Base-by-base conservation (phyloP, 2,888 invertebrate genomes). In the Stramonita haemastoma region DNA sequence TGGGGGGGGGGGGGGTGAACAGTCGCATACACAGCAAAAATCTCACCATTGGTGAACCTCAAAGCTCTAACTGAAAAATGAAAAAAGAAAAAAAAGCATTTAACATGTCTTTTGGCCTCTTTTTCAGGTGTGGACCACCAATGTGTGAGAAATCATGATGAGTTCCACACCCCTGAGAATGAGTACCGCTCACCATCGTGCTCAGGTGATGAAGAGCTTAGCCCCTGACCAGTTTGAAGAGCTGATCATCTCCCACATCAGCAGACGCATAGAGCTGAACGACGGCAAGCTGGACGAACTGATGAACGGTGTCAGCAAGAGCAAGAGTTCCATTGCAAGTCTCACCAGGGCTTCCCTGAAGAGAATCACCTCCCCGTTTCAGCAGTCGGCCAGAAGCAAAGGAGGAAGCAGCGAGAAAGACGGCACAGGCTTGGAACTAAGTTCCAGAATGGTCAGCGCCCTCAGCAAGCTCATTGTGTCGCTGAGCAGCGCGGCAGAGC, bases 141-240 rank as follows among this genome's bases (percentile, higher is more conserved):
- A 15, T 60, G 60, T 60, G 60, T 19, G 22, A 19, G 15, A 15
- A 1, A 60, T 19, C 19, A 60, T 15, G 13, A 34, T 32, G 32
- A 32, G 32, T 17, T 17, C 34, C 79, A 81, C 34, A 32, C 83
- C 46, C 13, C 56, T 84, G 83, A 19, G 46, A 46, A 46, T 34
- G 26, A 46, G 13, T 26, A 22, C 83, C 0, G 56, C 56, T 6
- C 85, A 85, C 1, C 85, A 29, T 17, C 85, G 85, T 5, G 29
- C 56, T 13, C 57, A 57, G 57, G 29, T 56, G 57, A 57, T 85
- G 85, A 85, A 17, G 57, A 56, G 57, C 17, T 5, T 57, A 29
- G 85, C 85, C 15, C 85, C 85, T 5, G 29, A 56, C 29, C 57
- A 57, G 15, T 85, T n/a, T 85, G 85, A 85, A 36, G 85, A 85